Percentiles rank a stretch among this genome's conserved stretches.
These are phyloP conservation scores for Tetrao urogallus DNA, from an alignment of 2,113 vertebrate species.

Conservation along the genomic window DNA sequence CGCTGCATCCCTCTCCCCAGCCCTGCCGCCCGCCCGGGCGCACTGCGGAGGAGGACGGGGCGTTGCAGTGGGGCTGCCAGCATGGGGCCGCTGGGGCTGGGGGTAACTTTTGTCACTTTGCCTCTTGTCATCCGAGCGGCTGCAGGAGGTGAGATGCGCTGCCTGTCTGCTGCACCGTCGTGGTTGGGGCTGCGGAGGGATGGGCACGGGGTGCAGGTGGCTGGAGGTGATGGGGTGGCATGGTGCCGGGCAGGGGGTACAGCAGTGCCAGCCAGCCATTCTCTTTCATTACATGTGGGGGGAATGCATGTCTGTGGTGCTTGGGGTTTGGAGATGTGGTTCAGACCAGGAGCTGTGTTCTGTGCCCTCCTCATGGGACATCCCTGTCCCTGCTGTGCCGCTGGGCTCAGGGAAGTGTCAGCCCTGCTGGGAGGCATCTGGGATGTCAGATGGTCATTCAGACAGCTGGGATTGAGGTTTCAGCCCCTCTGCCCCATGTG, in stretches of 20 bases:
- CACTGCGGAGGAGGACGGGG: constrained; percentile 34
- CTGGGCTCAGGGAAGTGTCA: background rate
- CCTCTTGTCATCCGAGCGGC: constrained; percentile 51
- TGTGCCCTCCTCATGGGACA: background rate
- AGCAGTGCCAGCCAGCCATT: accelerated
- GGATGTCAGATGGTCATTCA: background rate
- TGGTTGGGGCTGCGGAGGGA: background rate
- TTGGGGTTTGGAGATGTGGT: background rate
- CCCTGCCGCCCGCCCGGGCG: background rate
- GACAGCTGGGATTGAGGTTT: background rate
- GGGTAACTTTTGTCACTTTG: constrained; percentile 62
- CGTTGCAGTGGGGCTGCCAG: background rate
- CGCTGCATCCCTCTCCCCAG: background rate
- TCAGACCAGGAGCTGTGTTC: background rate
- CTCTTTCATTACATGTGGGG: background rate
- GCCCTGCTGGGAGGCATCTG: background rate
- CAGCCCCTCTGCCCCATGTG: background rate
- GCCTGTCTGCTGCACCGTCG: background rate
- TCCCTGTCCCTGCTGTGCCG: accelerated
- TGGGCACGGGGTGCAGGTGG: background rate
- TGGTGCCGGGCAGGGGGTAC: no score
- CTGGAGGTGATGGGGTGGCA: background rate
- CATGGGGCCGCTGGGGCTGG: constrained; percentile 26
- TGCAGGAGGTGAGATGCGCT: constrained; percentile 59
- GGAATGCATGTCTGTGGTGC: background rate